phyloP scores from a whole-genome alignment of 2,797 vertebrate genomes.

The Sebastes kiyomatsui region DNA sequence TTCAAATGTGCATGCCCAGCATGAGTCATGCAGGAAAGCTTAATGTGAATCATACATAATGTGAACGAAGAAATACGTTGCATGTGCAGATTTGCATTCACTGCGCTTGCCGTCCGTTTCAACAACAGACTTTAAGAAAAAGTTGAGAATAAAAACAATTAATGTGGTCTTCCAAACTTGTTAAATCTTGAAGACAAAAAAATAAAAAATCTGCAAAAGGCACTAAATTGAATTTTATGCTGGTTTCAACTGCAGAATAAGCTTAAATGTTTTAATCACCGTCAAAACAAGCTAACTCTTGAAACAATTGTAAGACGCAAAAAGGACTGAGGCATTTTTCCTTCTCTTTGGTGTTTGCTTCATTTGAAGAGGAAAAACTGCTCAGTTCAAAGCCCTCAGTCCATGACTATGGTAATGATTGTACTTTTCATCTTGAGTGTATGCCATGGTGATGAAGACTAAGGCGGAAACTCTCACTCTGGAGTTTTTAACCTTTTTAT shows the following conservation, averaged over 20 bases:
- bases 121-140: not conserved
- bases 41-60: not conserved
- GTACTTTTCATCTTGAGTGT: conserved; percentile 7
- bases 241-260: not conserved
- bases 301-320: not conserved
- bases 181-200: not conserved
- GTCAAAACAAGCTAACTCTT: not conserved
- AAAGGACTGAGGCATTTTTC: not conserved
- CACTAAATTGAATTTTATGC: not conserved
- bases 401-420: conserved; percentile 22
- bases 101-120: too few species aligned
- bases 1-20: not conserved
- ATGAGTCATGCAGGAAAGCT: not conserved
- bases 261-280: not conserved
- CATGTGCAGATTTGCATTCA: not conserved
- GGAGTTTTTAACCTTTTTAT: conserved; percentile 33
- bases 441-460: conserved; percentile 7
- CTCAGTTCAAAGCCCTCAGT: conserved; percentile 11
- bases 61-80: not conserved
- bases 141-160: not conserved
- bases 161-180: not conserved
- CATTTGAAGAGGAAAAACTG: not conserved
- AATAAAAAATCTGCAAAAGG: not conserved
- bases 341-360: conserved; percentile 1
- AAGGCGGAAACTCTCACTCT: conserved; percentile 11